phyloP scores from a whole-genome alignment of 2,888 invertebrate species.

The Watsonalla binaria region DNA sequence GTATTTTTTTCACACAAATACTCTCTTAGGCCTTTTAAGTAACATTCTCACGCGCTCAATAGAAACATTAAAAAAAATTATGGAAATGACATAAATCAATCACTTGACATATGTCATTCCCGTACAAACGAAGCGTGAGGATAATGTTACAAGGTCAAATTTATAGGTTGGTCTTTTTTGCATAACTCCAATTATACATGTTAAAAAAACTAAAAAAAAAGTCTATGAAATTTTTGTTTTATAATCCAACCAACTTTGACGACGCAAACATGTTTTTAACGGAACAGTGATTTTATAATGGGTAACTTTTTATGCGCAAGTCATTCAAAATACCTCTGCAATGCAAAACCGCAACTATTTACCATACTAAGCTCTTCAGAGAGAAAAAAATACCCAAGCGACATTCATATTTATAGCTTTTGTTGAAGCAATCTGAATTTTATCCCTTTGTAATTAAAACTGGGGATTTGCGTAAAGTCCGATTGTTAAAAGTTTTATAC shows the following conservation, averaged over 20 bases:
- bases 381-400: background rate
- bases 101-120: no score
- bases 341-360: slow-evolving; percentile 23
- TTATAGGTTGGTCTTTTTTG: no score
- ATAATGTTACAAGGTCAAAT: no score
- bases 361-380: slow-evolving; percentile 9
- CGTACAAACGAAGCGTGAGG: no score
- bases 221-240: background rate
- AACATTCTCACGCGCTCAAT: no score
- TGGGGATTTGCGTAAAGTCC: background rate
- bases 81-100: no score
- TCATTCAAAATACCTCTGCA: slow-evolving; percentile 25
- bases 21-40: no score
- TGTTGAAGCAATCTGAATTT: background rate
- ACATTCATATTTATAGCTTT: background rate
- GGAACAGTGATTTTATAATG: background rate
- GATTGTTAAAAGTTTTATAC: background rate
- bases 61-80: no score
- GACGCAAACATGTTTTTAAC: background rate
- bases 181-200: no score
- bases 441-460: background rate
- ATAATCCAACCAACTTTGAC: background rate
- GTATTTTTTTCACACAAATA: no score
- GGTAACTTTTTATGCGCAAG: background rate
- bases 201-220: no score